Percentiles rank a stretch among this genome's conserved stretches.
Evolutionary conservation across 2,797 vertebrate species (phyloP).

Genomic region (Argya squamiceps): DNA sequence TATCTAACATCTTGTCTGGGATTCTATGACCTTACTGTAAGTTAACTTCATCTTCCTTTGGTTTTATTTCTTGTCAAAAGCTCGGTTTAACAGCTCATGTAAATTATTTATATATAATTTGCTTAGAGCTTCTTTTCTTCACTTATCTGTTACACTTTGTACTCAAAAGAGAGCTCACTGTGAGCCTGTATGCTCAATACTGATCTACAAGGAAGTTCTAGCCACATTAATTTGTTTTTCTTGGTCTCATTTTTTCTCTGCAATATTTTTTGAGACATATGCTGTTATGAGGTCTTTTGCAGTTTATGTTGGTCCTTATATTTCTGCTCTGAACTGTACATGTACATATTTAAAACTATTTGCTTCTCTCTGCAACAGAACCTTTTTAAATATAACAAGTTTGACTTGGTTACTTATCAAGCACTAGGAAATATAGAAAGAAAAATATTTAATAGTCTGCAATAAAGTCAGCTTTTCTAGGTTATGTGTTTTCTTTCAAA

Average conservation of each 20-base stretch:
- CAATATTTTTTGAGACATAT: background rate
- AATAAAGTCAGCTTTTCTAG: background rate
- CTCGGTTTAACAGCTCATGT: background rate
- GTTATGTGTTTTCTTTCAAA: background rate
- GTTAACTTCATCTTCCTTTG: background rate
- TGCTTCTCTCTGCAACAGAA: background rate
- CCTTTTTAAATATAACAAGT: background rate
- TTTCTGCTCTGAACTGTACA: background rate
- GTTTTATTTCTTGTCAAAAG: background rate
- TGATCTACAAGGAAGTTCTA: background rate
- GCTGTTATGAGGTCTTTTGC: background rate
- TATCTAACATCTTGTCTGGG: background rate
- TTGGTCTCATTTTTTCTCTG: background rate
- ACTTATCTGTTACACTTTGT: constrained; percentile 1
- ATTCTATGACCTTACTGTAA: background rate
- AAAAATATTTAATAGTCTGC: background rate
- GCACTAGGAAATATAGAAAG: background rate
- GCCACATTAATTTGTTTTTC: background rate
- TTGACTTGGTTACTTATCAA: background rate
- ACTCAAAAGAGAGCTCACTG: background rate
- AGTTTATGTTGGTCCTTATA: background rate
- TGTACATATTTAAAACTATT: background rate
- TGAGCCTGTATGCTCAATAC: background rate
- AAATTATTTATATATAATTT: constrained; percentile 48
- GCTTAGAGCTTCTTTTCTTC: constrained; percentile 17